Conservation (phyloP, 2,113 vertebrate species). For the Pampusana beccarii region DNA sequence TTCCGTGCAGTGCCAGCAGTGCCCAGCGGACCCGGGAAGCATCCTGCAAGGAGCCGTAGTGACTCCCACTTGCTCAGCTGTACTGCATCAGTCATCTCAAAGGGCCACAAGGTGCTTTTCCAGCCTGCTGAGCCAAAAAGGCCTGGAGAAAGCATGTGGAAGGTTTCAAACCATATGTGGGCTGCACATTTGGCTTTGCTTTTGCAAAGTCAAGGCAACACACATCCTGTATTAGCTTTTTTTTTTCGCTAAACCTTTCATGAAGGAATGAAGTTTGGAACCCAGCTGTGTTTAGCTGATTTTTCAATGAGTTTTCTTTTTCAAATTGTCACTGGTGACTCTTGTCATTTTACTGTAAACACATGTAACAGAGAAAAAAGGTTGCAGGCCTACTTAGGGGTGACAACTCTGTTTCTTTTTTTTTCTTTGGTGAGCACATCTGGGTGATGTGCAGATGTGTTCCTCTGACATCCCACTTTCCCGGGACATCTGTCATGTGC, state of each 20-base stretch:
- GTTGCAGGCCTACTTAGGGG: neutral
- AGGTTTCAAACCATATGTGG: neutral
- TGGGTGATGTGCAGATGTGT: neutral
- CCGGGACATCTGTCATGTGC: neutral
- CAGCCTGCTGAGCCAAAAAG: neutral
- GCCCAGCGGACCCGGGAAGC: neutral
- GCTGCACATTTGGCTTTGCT: neutral
- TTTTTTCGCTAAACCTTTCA: neutral
- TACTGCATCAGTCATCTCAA: neutral
- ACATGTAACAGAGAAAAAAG: neutral
- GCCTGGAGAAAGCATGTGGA: neutral
- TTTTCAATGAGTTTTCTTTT: neutral
- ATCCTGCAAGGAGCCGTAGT: neutral
- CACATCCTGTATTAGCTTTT: neutral
- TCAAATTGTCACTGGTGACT: neutral
- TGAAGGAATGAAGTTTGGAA: neutral
- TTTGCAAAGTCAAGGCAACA: neutral
- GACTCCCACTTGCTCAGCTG: neutral
- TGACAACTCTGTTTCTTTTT: neutral
- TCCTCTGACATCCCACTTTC: neutral
- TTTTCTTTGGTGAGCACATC: neutral
- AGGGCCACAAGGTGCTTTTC: neutral
- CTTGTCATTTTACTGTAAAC: neutral
- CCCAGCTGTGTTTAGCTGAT: neutral
- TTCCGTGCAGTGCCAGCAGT: neutral